phyloP scores from a whole-genome alignment of 2,113 vertebrate species.

The Apodemus speciosus region DNA sequence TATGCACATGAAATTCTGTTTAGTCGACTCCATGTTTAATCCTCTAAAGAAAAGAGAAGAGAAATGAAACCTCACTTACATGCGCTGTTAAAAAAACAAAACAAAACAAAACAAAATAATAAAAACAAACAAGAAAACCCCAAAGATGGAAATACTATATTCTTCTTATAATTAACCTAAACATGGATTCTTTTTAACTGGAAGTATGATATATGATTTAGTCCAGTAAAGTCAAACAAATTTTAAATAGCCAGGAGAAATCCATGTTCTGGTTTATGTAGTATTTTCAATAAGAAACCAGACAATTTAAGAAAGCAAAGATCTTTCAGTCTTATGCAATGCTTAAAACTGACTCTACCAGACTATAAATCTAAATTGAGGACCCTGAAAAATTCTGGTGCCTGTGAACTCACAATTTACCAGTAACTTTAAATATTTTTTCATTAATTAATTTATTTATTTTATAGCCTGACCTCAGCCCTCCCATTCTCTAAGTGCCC shows the following conservation, averaged over 20 bases:
- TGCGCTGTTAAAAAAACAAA: not conserved
- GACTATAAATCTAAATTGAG: not conserved
- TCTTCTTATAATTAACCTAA: not conserved
- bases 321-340: not conserved
- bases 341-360: not conserved
- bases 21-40: slow-evolving; percentile 19
- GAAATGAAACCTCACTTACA: not conserved
- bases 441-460: too few relatives aligned
- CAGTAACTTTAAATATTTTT: not conserved
- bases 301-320: slow-evolving; percentile 14
- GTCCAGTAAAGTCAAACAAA: slow-evolving; percentile 3
- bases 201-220: slow-evolving; percentile 29
- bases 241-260: slow-evolving; percentile 24
- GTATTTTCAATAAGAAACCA: not conserved
- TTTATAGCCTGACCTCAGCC: too few relatives aligned
- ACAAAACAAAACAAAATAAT: not conserved
- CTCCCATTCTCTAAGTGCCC: too few relatives aligned
- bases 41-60: slow-evolving; percentile 3
- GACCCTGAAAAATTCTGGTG: not conserved
- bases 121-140: not conserved
- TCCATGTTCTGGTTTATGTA: not conserved
- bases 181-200: slow-evolving; percentile 28
- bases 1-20: not conserved
- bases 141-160: not conserved
- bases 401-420: not conserved